A percentile compares a stretch with the other conserved stretches of the same genome.
Conservation (phyloP, 2,888 invertebrate species). For the Baccha elongata region DNA sequence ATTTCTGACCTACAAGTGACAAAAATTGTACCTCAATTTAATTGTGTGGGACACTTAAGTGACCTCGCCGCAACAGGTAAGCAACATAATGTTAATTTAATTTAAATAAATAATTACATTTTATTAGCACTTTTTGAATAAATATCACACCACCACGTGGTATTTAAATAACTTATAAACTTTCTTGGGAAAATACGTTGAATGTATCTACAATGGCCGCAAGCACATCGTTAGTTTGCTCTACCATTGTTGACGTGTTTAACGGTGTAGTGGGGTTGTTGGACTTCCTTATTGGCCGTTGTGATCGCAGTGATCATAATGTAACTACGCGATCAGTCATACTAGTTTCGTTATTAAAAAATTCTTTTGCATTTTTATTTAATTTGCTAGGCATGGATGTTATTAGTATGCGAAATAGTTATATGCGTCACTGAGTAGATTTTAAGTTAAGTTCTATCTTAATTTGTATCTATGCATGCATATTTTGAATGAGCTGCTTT, state of each 20-base stretch:
- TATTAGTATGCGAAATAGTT: slow-evolving; percentile 14
- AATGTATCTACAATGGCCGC: slow-evolving; percentile 9
- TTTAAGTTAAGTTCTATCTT: slow-evolving; percentile 1
- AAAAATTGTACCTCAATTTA: slow-evolving; percentile 18
- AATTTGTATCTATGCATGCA: neutral
- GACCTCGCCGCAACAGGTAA: slow-evolving; percentile 53
- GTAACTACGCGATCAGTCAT: slow-evolving; percentile 39
- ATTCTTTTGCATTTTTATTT: slow-evolving; percentile 29
- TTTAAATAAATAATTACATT: slow-evolving; percentile 22
- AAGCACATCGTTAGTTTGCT: neutral
- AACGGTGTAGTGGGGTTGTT: slow-evolving; percentile 58
- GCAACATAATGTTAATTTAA: slow-evolving; percentile 29
- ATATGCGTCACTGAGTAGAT: slow-evolving; percentile 36
- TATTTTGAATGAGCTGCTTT: neutral
- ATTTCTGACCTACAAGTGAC: slow-evolving; percentile 36
- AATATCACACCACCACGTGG: slow-evolving; percentile 69
- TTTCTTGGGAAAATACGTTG: slow-evolving; percentile 53
- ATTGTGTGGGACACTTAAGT: slow-evolving; percentile 29
- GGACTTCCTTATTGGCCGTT: slow-evolving; percentile 62
- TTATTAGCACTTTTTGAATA: slow-evolving; percentile 43
- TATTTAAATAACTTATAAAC: slow-evolving; percentile 62
- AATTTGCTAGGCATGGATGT: neutral
- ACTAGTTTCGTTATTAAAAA: slow-evolving; percentile 13
- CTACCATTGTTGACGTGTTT: slow-evolving; percentile 35
- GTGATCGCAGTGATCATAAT: slow-evolving; percentile 31